A percentile compares a stretch with the other conserved stretches of the same genome.
Conservation (phyloP, 2,888 invertebrate genomes). For the Eupithecia abbreviata region DNA sequence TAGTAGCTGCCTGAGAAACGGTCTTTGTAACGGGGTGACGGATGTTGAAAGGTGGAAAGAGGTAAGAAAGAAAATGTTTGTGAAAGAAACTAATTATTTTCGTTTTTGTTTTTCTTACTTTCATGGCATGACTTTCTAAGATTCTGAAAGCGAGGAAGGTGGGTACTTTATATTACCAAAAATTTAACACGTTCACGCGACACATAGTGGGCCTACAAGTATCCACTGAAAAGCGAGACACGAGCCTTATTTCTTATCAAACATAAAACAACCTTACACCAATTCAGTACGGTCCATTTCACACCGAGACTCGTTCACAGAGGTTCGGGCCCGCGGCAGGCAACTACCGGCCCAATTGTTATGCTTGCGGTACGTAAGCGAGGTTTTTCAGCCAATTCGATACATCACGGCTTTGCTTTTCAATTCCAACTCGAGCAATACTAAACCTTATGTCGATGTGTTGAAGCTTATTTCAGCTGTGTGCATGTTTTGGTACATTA, state of each 20-base stretch:
- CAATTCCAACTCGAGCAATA: not conserved
- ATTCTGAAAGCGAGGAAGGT: not conserved
- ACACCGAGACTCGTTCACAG: not conserved
- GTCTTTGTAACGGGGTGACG: conserved; percentile 2
- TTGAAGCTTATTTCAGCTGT: not conserved
- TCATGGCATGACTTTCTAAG: not conserved
- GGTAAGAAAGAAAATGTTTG: not conserved
- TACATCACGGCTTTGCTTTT: conserved; percentile 26
- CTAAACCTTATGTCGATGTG: not conserved
- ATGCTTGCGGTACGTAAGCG: conserved; percentile 33
- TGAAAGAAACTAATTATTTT: not conserved
- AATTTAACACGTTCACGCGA: not conserved
- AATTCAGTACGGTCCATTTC: conserved; percentile 9
- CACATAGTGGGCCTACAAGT: not conserved
- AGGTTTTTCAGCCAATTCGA: conserved; percentile 29
- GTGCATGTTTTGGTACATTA: conserved; percentile 7
- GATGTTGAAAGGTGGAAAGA: not conserved
- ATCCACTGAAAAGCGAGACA: not conserved
- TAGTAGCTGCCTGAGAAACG: conserved; percentile 3
- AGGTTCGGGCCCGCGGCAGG: not conserved
- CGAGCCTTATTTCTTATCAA: not conserved
- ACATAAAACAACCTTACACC: not conserved
- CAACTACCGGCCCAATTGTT: conserved; percentile 31
- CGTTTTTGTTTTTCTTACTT: conserved; percentile 2
- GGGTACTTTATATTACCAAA: not conserved